Conservation (phyloP, 2,113 vertebrate species). For the Carassius carassius region DNA sequence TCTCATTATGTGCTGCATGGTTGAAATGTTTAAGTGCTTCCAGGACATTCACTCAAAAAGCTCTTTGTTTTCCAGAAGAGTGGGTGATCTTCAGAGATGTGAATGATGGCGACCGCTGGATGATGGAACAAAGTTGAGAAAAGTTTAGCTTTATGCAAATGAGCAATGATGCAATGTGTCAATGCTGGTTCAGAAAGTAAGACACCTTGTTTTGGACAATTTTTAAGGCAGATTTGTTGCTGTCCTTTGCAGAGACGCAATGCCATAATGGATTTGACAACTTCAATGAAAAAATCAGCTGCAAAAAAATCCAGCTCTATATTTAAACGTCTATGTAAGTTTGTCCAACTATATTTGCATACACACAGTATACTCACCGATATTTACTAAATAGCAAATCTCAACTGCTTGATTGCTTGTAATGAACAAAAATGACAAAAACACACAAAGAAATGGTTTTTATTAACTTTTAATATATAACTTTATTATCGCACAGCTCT, state of each 20-base stretch:
- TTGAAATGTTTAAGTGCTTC: not conserved
- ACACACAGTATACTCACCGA: too few species aligned
- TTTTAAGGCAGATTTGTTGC: not conserved
- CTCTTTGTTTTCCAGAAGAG: not conserved
- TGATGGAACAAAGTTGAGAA: not conserved
- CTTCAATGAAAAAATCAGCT: too few species aligned
- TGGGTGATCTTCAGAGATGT: not conserved
- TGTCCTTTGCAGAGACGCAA: not conserved
- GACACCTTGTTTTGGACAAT: not conserved
- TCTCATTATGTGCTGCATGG: not conserved
- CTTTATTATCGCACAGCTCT: too few species aligned
- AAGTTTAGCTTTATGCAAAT: constrained; percentile 3
- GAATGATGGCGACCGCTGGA: not conserved
- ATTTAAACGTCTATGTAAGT: too few species aligned
- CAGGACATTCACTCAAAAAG: not conserved
- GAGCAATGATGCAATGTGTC: not conserved
- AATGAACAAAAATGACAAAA: too few species aligned
- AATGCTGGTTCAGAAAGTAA: not conserved
- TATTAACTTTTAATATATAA: too few species aligned
- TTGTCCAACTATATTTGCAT: too few species aligned
- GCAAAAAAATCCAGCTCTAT: too few species aligned
- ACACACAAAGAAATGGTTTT: too few species aligned
- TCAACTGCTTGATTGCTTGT: too few species aligned
- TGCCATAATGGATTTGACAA: not conserved
- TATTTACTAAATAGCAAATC: too few species aligned